A percentile compares a stretch with the other conserved stretches of the same genome.
Conservation (phyloP, 2,888 invertebrate genomes). For the Archips crataeganus region DNA sequence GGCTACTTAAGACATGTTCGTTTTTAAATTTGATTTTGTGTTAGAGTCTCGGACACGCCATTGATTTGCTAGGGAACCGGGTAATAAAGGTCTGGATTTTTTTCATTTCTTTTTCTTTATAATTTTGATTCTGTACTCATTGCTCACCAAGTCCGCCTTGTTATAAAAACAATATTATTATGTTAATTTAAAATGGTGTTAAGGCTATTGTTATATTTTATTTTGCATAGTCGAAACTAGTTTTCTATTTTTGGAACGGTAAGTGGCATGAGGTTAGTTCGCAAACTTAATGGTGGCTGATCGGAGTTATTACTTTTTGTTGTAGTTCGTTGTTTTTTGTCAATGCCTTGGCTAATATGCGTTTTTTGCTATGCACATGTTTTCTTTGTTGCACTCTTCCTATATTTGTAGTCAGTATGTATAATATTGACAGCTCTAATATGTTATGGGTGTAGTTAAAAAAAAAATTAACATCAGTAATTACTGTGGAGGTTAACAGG, state of each 20-base stretch:
- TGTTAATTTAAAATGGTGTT: background rate
- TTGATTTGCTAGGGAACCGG: no score
- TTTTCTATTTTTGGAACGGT: background rate
- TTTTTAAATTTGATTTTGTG: background rate
- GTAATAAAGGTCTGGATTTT: no score
- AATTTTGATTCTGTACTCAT: no score
- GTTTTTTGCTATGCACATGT: background rate
- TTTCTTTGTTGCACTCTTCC: background rate
- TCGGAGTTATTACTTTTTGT: background rate
- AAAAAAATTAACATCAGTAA: no score
- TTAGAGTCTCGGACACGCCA: background rate
- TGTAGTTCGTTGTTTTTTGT: background rate
- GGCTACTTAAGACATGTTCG: background rate
- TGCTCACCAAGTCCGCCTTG: background rate
- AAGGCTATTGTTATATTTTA: background rate
- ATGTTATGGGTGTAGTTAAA: no score
- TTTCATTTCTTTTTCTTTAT: no score
- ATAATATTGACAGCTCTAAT: background rate
- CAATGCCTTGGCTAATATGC: background rate
- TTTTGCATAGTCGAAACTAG: background rate
- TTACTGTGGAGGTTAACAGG: no score
- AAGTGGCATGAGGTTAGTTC: slow-evolving; percentile 10
- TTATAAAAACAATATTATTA: background rate
- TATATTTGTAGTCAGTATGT: background rate
- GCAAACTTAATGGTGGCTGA: background rate